Evolutionary conservation across 2,888 invertebrate species (phyloP).

Genomic region (Xylota sylvarum): DNA sequence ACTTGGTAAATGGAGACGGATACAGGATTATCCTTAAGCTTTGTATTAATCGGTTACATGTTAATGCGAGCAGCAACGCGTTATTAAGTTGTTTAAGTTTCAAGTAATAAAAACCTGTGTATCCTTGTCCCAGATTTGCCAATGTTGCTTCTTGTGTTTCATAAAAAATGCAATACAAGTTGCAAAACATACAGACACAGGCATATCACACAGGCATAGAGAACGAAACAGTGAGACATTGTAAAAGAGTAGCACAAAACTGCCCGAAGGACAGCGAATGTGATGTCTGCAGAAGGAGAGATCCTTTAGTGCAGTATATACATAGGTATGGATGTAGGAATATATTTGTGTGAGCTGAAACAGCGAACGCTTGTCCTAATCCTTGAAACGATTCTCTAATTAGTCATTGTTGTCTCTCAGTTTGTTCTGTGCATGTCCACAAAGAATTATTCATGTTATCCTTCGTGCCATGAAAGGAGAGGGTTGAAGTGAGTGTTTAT

Average conservation of each 20-base stretch:
- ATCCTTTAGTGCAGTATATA: slow-evolving; percentile 16
- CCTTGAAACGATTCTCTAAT: slow-evolving; percentile 75
- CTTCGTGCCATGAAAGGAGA: slow-evolving; percentile 22
- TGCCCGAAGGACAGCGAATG: slow-evolving; percentile 58
- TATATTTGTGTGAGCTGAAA: slow-evolving; percentile 17
- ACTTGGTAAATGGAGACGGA: background rate
- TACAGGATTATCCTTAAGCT: slow-evolving; percentile 46
- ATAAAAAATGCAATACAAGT: slow-evolving; percentile 63
- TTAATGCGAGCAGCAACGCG: slow-evolving; percentile 5
- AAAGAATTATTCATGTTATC: slow-evolving; percentile 70
- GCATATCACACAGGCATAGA: background rate
- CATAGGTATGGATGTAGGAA: background rate
- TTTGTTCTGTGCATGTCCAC: slow-evolving; percentile 69
- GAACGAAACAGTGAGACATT: slow-evolving; percentile 19
- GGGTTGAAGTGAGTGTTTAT: slow-evolving; percentile 5
- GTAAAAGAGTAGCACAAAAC: slow-evolving; percentile 28
- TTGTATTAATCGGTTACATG: slow-evolving; percentile 48
- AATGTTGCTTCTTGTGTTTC: slow-evolving; percentile 41
- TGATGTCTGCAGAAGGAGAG: slow-evolving; percentile 52
- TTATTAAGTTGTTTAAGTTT: slow-evolving; percentile 40
- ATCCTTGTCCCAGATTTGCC: slow-evolving; percentile 70
- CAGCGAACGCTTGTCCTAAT: slow-evolving; percentile 67
- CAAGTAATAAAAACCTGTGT: slow-evolving; percentile 54
- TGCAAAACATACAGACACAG: slow-evolving; percentile 1
- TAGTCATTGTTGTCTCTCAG: slow-evolving; percentile 68